phyloP scores from a whole-genome alignment of 2,797 vertebrate species.

The Micromesistius poutassou region DNA sequence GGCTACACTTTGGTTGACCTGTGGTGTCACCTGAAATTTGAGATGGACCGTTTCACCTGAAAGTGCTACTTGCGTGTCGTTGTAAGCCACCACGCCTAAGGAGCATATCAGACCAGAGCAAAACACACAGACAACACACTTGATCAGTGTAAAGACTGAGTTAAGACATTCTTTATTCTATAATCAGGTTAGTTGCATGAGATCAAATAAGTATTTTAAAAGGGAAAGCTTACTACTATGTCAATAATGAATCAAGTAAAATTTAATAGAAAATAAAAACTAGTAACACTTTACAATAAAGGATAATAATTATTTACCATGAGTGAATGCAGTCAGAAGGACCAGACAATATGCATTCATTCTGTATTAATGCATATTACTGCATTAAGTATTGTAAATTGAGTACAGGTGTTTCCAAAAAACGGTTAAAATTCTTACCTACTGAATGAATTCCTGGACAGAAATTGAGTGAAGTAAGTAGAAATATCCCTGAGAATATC shows the following conservation, averaged over 20 bases:
- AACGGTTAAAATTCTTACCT: neutral
- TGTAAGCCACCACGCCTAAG: conserved; percentile 34
- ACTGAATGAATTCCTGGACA: neutral
- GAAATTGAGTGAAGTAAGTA: conserved; percentile 13
- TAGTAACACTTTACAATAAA: no score
- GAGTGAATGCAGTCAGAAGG: no score
- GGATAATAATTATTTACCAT: no score
- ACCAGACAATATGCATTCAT: neutral
- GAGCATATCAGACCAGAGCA: conserved; percentile 10
- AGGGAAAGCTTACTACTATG: neutral
- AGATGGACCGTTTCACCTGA: conserved; percentile 31
- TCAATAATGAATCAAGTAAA: neutral
- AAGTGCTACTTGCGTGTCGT: conserved; percentile 55
- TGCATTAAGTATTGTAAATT: no score
- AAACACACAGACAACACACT: conserved; percentile 1
- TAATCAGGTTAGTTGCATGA: neutral
- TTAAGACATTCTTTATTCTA: neutral
- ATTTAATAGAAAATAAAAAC: neutral
- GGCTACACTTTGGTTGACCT: conserved; percentile 27
- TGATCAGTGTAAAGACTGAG: neutral
- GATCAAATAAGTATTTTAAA: neutral
- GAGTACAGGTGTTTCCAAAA: no score
- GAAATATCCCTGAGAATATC: conserved; percentile 30
- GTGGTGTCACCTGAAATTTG: accelerated
- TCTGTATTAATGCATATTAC: neutral